These are phyloP conservation scores for Synanceia verrucosa DNA, from an alignment of 2,797 vertebrate genomes.

Conservation along the genomic window DNA sequence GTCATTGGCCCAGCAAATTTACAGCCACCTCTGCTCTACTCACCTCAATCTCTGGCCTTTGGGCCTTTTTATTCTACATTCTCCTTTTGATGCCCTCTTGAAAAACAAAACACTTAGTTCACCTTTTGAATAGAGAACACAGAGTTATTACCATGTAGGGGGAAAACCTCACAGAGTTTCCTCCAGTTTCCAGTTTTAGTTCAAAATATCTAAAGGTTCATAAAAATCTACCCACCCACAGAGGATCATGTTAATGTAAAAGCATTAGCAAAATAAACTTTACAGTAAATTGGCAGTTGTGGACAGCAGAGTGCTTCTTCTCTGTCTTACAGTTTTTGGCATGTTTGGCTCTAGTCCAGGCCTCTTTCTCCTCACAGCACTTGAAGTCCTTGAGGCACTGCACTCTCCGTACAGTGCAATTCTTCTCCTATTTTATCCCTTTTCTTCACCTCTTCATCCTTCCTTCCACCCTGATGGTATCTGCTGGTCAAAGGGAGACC, in stretches of 20 bases:
- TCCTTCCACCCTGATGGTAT: slow-evolving; percentile 26
- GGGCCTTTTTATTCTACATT: slow-evolving; percentile 24
- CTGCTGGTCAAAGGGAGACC: slow-evolving; percentile 4
- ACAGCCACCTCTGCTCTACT: slow-evolving; percentile 14
- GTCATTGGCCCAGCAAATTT: slow-evolving; percentile 3
- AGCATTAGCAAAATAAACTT: background rate
- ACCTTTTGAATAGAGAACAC: slow-evolving; percentile 42
- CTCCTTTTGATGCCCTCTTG: slow-evolving; percentile 20
- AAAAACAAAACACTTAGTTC: slow-evolving; percentile 22
- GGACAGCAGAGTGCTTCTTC: slow-evolving; percentile 47
- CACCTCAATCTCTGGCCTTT: slow-evolving; percentile 6
- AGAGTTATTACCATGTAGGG: background rate
- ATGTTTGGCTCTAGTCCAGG: slow-evolving; percentile 69
- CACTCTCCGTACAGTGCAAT: slow-evolving; percentile 24
- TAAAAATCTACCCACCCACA: background rate
- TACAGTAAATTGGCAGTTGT: slow-evolving; percentile 8
- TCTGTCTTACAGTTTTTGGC: slow-evolving; percentile 74
- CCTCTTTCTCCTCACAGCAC: slow-evolving; percentile 70
- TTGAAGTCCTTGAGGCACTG: slow-evolving; percentile 76
- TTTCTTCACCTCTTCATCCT: slow-evolving; percentile 9
- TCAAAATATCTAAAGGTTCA: background rate
- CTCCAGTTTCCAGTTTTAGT: background rate
- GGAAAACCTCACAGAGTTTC: background rate
- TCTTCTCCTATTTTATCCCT: background rate
- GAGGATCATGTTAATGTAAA: background rate